These are phyloP conservation scores for Acleris cristana DNA, from an alignment of 2,888 invertebrate genomes.

Conservation along the genomic window DNA sequence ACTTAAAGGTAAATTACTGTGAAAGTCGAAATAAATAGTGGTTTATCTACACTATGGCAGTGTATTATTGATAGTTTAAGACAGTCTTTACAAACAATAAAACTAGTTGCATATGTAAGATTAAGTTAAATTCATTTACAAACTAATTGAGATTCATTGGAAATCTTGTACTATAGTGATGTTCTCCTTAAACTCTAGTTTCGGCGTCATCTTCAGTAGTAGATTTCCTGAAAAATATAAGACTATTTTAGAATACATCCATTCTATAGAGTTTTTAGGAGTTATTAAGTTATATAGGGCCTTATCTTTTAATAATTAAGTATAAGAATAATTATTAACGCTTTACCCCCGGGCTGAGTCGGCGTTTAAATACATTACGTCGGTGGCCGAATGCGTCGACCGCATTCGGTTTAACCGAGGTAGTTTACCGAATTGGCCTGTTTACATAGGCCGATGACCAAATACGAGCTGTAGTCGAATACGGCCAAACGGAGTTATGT, in stretches of 20 bases:
- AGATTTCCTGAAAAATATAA: conserved; percentile 74
- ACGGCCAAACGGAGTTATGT: too few species aligned
- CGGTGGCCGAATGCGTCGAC: too few species aligned
- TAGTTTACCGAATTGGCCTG: too few species aligned
- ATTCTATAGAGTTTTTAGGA: too few species aligned
- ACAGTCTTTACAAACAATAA: conserved; percentile 75
- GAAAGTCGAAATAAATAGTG: conserved; percentile 52
- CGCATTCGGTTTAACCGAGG: too few species aligned
- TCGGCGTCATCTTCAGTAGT: conserved; percentile 83
- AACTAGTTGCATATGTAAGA: conserved; percentile 47
- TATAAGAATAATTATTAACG: too few species aligned
- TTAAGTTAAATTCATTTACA: conserved; percentile 58
- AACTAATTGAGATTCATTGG: conserved; percentile 82
- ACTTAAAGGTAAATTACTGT: conserved; percentile 16
- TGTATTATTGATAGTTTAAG: conserved; percentile 64
- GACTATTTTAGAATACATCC: not conserved
- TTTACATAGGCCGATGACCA: too few species aligned
- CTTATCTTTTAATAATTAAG: too few species aligned
- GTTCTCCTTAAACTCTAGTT: conserved; percentile 71
- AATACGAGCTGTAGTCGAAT: too few species aligned
- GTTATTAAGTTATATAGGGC: too few species aligned
- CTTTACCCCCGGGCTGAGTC: too few species aligned
- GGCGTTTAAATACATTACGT: too few species aligned
- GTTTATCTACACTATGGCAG: conserved; percentile 74
- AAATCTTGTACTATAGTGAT: conserved; percentile 73